Evolutionary conservation across 1,140 invertebrate species (phyloP), one percentile per base, ranked within the genome.

Genomic region (Dermatophagoides farinae): DNA sequence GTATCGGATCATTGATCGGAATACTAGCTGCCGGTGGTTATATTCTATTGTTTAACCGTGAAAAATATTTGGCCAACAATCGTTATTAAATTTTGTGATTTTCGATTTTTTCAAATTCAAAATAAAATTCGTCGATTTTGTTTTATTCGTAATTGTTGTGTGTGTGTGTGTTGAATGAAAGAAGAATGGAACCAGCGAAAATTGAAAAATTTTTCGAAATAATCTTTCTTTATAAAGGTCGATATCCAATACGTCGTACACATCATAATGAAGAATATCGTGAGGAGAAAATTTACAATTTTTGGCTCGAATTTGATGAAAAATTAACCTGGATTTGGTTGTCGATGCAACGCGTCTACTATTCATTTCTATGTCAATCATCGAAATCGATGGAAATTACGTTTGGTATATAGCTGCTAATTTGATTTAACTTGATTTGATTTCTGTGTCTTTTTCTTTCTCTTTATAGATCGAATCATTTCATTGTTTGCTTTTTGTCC

Each of bases 21-120:
- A 4, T 41, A 53, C 8, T 54, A 37, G 37, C 47, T 0, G 37
- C 61, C 18, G 31, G n/a, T 6, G 11, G 16, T 16, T 62, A 50
- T 40, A 44, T 59, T 12, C 25, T 62, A 14, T 25, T 31, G 8
- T 55, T 40, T 23, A 62, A 62, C 46, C 43, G 31, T 25, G 61
- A 62, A 0, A 62, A 62, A 59, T 62, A 55, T 57, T 55, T 61
- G 6, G 12, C 25, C 88, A 65, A 10, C 74, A 77, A 39, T 74
- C 9, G 18, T 10, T 16, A 23, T 54, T 18, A 54, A 44, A 44
- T 44, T 44, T n/a, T n/a, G 14, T 44, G 2, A n/a, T 5, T 44
- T 44, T 44, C 10, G 2, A n/a, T 44, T 44, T 44, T 44, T 2
- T 31, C 8, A 31, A 31, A 4, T 31, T 31, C 31, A 31, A 31